Evolutionary conservation across 1,140 invertebrate species (phyloP).

Genomic region (Magallana ariakensis): DNA sequence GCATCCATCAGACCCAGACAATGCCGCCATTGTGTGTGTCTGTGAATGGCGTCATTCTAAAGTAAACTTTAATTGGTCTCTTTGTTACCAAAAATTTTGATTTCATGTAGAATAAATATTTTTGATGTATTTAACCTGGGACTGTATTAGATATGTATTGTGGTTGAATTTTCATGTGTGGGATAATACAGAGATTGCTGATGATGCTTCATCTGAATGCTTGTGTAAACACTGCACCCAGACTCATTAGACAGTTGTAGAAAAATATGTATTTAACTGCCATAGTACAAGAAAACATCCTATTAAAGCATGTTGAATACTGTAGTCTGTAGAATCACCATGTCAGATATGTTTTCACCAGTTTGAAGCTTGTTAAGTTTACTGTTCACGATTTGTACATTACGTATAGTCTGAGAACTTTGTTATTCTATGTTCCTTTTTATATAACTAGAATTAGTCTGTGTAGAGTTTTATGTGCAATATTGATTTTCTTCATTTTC

Average conservation of each 20-base stretch:
- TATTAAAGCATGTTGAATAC: too few species aligned
- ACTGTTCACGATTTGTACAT: neutral
- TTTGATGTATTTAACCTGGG: neutral
- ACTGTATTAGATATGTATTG: neutral
- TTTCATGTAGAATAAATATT: neutral
- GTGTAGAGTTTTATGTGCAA: constrained; percentile 33
- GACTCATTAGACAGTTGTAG: too few species aligned
- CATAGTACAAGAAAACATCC: too few species aligned
- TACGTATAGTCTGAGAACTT: neutral
- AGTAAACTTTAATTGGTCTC: constrained; percentile 1
- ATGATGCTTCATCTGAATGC: neutral
- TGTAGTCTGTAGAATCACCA: too few species aligned
- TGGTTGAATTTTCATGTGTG: neutral
- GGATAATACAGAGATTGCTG: neutral
- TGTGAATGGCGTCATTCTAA: neutral
- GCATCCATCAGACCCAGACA: neutral
- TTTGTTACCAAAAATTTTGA: neutral
- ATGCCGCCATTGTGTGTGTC: neutral
- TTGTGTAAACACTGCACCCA: too few species aligned
- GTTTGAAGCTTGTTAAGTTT: too few species aligned
- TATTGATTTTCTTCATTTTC: constrained; percentile 36
- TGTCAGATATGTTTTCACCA: too few species aligned
- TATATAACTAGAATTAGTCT: neutral
- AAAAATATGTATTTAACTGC: too few species aligned
- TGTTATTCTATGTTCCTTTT: neutral